Base-by-base conservation (phyloP, 2,888 invertebrate genomes). In the Clanis bilineata region DNA sequence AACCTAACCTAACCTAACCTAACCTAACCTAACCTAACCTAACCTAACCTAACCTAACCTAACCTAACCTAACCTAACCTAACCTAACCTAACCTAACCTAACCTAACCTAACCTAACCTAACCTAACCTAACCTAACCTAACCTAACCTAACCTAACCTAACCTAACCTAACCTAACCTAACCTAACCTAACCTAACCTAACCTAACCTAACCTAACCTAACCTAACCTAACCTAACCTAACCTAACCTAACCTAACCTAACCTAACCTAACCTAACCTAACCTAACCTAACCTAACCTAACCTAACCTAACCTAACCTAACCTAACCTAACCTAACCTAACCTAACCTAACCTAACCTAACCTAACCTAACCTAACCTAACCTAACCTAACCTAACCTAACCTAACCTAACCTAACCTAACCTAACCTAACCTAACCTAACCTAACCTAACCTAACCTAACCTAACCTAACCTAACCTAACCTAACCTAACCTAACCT, bases 211-310 rank as follows among this genome's bases (percentile, higher is more conserved):
- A 63, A 63, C 63, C 63, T 63, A 63, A 63, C 63, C 63, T 63
- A 63, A 63, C 60, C 63, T 63, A 63, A 63, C 63, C 63, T 63
- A 61, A 63, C 63, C 63, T 63, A 63, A 63, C 63, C 63, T 63
- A 63, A 63, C 63, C 64, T 64, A 64, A 64, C 64, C 64, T 64
- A 64, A 64, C 64, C 62, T 64, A 64, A 64, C 64, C 64, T 64
- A 64, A 64, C 64, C 64, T 64, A 64, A 64, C 64, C 64, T 62
- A 25, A 25, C 25, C 25, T 25, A 25, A 25, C 25, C 25, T 25
- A 25, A 25, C 25, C 25, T 61, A 62, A 45, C 45, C 45, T 21
- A 25, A 25, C 62, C 62, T 62, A 62, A 63, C 63, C 64, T 61
- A 61, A 64, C 61, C 62, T 60, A 64, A 60, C 64, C 64, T 62